Conservation (phyloP, 2,888 invertebrate species). For the Podotricha telesiphe region DNA sequence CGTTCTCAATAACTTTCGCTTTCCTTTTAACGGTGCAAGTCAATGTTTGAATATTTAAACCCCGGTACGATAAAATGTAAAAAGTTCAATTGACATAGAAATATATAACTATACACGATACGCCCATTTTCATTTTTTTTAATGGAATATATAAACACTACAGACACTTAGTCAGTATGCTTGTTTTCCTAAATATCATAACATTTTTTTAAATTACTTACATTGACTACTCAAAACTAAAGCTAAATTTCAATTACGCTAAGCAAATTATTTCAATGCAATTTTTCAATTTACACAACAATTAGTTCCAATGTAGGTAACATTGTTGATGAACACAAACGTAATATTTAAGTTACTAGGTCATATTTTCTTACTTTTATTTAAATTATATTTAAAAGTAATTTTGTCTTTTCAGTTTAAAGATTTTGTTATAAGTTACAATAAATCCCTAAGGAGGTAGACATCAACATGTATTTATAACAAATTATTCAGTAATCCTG, state of each 20-base stretch:
- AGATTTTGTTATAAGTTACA: no score
- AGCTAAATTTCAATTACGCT: no score
- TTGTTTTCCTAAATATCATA: no score
- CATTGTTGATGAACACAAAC: slow-evolving; percentile 1
- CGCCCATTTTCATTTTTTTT: no score
- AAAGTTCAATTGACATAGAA: background rate
- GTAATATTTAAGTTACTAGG: background rate
- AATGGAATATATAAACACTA: no score
- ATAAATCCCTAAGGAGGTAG: no score
- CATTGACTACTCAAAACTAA: background rate
- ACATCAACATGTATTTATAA: no score
- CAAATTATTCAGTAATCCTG: no score
- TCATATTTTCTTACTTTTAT: background rate
- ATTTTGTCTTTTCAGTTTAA: background rate
- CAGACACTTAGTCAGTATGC: no score
- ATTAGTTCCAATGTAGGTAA: slow-evolving; percentile 23
- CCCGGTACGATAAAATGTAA: background rate
- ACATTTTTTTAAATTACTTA: no score
- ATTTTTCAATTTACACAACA: slow-evolving; percentile 28
- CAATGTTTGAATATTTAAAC: background rate
- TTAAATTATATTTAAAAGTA: background rate
- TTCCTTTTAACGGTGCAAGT: no score
- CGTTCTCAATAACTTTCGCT: background rate
- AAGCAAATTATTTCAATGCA: no score
- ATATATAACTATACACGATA: slow-evolving; percentile 2